phyloP scores from a whole-genome alignment of 2,888 invertebrate genomes.

The Hanleya hanleyi region DNA sequence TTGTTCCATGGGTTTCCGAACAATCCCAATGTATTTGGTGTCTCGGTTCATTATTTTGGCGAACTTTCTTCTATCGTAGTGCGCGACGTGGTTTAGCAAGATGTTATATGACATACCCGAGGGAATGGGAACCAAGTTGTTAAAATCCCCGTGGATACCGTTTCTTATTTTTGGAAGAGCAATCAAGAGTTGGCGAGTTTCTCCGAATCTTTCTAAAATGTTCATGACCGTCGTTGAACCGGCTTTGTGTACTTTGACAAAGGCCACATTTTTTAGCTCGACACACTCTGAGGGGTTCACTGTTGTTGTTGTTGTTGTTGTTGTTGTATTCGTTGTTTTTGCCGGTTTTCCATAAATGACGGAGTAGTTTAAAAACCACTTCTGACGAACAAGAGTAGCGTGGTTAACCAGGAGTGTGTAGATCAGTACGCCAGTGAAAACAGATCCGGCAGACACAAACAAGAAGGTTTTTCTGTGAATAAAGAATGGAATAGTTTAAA shows the following conservation, averaged over 20 bases:
- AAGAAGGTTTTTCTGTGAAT: too few species aligned
- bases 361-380: too few species aligned
- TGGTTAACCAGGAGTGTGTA: too few species aligned
- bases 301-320: too few species aligned
- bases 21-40: background rate
- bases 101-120: background rate
- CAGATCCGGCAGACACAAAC: too few species aligned
- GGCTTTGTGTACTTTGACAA: background rate
- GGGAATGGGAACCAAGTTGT: background rate
- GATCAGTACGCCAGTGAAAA: too few species aligned
- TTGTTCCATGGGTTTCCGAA: background rate
- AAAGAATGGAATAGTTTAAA: too few species aligned
- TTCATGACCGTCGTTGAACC: background rate
- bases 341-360: too few species aligned
- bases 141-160: background rate
- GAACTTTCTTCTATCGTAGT: background rate
- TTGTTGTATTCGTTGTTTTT: too few species aligned
- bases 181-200: background rate
- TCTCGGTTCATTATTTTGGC: background rate
- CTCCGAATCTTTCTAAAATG: background rate
- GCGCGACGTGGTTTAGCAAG: background rate
- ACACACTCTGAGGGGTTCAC: background rate
- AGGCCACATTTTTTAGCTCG: background rate
- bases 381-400: too few species aligned
- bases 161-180: background rate